Base-by-base conservation (phyloP, 2,113 vertebrate species). In the Psittacula cyanocephala region DNA sequence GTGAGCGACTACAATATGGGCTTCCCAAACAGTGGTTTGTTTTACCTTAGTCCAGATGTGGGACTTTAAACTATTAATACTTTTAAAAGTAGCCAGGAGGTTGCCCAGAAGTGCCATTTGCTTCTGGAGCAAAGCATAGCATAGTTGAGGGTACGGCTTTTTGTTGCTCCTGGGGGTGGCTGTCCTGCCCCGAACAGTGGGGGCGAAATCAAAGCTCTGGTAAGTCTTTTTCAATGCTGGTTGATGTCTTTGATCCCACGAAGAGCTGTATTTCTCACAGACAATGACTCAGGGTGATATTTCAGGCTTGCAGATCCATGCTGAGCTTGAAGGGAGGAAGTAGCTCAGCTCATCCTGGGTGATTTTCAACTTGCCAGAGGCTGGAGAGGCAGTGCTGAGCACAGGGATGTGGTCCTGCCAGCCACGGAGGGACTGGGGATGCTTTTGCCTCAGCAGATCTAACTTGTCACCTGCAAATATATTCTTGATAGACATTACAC, bases 221-320 rank as follows among this genome's bases (percentile, higher is more conserved):
- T 35, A 50, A 72, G 44, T n/a, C 37, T 80, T 76, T 67, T 55
- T 62, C 4, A 2, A 13, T 53, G 84, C 24, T 4, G 1, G 10
- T 59, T 81, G 37, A 19, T 92, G 65, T 72, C 62, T 93, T 84
- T 85, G 78, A 85, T 76, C 47, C 20, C 53, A 49, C 87, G 52
- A 79, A 47, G 75, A 82, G 62, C 46, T 90, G 47, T 39, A 22
- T 77, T 88, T 83, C 28, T 86, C 86, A 85, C 57, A 91, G 75
- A 60, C 55, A 65, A 71, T 1, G 1, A 44, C 63, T 87, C 67
- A 62, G 67, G 43, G 49, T 80, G 44, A 33, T 82, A 69, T 68
- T 29, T 49, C 59, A 88, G 88, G 49, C 63, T 47, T 62, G 44
- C 52, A 87, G 70, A 29, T 24, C 78, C 79, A 15, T n/a, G 28